Conservation (phyloP, 2,888 invertebrate species). For the Agrochola circellaris region DNA sequence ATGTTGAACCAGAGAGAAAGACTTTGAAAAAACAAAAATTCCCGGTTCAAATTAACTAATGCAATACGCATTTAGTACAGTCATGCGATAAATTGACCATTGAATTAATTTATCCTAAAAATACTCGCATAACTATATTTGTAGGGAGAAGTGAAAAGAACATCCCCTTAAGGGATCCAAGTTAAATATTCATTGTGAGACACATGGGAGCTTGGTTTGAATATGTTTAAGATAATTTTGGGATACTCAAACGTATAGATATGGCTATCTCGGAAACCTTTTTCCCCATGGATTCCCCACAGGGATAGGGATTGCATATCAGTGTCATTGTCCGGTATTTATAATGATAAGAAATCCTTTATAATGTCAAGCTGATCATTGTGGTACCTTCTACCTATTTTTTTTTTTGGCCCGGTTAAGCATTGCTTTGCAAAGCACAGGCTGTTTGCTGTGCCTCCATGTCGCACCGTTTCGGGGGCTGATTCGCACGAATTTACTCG, state of each 20-base stretch:
- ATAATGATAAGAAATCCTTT: not conserved
- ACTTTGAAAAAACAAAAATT: not conserved
- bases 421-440: no score
- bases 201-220: slow-evolving; percentile 40
- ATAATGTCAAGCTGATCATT: not conserved
- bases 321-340: not conserved
- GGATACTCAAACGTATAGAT: slow-evolving; percentile 31
- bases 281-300: slow-evolving; percentile 28
- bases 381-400: no score
- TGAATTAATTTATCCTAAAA: not conserved
- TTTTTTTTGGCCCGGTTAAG: not conserved
- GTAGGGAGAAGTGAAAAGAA: slow-evolving; percentile 24
- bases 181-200: slow-evolving; percentile 66
- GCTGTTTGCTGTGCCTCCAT: no score
- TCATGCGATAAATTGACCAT: not conserved
- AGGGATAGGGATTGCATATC: not conserved
- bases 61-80: not conserved
- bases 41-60: not conserved
- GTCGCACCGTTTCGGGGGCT: no score
- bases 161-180: slow-evolving; percentile 45
- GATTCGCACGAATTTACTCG: no score
- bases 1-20: not conserved
- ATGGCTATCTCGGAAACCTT: slow-evolving; percentile 40
- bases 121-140: not conserved
- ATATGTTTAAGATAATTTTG: slow-evolving; percentile 58